Percentiles rank a stretch among this genome's conserved stretches.
Conservation (phyloP, 1,140 invertebrate genomes). For the Brachionus sp. region DNA sequence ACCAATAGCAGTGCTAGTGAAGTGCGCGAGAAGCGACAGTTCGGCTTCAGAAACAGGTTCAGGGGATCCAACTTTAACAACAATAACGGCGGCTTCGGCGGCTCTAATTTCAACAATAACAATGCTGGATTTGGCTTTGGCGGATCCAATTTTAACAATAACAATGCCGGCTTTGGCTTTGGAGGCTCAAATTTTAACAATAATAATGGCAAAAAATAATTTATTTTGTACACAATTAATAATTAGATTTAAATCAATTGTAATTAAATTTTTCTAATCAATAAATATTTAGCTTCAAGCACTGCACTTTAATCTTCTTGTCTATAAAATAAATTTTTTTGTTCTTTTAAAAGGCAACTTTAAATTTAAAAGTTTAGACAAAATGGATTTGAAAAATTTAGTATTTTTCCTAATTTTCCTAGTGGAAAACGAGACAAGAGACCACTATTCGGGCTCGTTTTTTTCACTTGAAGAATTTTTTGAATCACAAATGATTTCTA, state of each 20-base stretch:
- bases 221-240: not conserved
- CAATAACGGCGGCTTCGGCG: not conserved
- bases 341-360: not conserved
- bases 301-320: not conserved
- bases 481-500: not conserved
- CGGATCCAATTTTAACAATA: not conserved
- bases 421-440: not conserved
- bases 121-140: not conserved
- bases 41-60: not conserved
- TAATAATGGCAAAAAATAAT: slow-evolving; percentile 6
- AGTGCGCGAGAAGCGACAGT: not conserved
- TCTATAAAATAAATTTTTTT: not conserved
- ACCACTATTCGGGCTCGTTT: not conserved
- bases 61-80: not conserved
- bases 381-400: not conserved
- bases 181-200: slow-evolving; percentile 1
- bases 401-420: not conserved
- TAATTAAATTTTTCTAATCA: not conserved
- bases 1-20: not conserved
- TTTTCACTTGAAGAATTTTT: not conserved
- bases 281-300: not conserved
- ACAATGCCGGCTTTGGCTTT: not conserved
- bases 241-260: not conserved
- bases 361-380: not conserved
- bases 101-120: not conserved